Percentiles rank a stretch among this genome's conserved stretches.
These are phyloP conservation scores for Andrena hattorfiana DNA, from an alignment of 2,888 invertebrate genomes.

Conservation along the genomic window DNA sequence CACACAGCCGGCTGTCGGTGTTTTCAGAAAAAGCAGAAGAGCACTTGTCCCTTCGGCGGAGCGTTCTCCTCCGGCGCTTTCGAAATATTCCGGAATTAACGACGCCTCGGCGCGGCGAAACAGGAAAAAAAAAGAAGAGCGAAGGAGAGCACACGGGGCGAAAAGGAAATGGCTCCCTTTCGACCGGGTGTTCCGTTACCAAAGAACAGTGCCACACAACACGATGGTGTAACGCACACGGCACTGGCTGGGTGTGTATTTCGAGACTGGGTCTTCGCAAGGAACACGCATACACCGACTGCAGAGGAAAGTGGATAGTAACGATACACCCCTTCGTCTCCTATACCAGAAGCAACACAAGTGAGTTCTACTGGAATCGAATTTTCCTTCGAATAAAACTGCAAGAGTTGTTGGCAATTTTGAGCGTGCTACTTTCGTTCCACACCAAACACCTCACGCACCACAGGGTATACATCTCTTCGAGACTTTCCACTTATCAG, in stretches of 20 bases:
- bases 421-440: too few relatives aligned
- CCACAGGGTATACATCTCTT: too few relatives aligned
- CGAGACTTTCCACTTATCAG: too few relatives aligned
- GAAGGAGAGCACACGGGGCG: constrained; percentile 11
- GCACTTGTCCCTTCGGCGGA: constrained; percentile 43
- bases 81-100: constrained; percentile 48
- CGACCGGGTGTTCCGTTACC: constrained; percentile 65
- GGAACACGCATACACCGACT: constrained; percentile 45
- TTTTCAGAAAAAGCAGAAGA: constrained; percentile 25
- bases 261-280: constrained; percentile 60
- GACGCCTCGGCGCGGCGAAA: constrained; percentile 8
- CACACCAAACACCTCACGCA: too few relatives aligned
- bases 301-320: constrained; percentile 32
- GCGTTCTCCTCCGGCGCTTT: constrained; percentile 32
- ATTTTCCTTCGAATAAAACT: too few relatives aligned
- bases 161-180: constrained; percentile 63
- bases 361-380: neutral
- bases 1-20: neutral
- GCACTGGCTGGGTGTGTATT: constrained; percentile 52
- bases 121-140: neutral
- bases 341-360: constrained; percentile 14
- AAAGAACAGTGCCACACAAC: constrained; percentile 55
- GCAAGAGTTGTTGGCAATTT: too few relatives aligned
- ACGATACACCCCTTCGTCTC: constrained; percentile 26
- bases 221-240: constrained; percentile 57